Evolutionary conservation across 2,797 vertebrate species (phyloP), one percentile per base, ranked within the genome.

Genomic region (Sphenopsis melanotis): DNA sequence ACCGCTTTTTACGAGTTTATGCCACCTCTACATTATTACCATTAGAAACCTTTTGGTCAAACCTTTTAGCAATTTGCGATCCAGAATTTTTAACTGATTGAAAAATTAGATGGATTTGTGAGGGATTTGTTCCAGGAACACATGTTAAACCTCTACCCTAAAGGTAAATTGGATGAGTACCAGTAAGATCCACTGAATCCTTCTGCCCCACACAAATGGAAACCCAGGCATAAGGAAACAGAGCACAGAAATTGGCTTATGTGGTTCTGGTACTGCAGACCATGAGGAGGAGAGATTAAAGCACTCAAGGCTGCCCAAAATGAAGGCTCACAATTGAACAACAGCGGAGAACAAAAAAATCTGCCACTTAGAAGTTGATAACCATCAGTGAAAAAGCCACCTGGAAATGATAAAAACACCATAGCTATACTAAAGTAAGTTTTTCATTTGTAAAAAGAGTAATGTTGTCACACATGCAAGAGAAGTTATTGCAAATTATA

Each of bases 201-300:
- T 84, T 46, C 24, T 24, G 32, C 14, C 21, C 14, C 30, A 44
- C 21, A 41, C 50, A 49, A 63, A 59, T 4, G 15, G 22, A 87
- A 89, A 59, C 1, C 9, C 17, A 37, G 0, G 2, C 36, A 68
- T 37, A 39, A 37, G 8, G 24, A 42, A 79, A 27, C 12, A 42
- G 5, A 55, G 47, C 69, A 85, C 0, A 0, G 26, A 64, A 90
- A 89, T 4, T 3, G 11, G 53, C 16, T 90, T 36, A 50, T 0
- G 0, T 3, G 9, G 57, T 53, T 79, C 71, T 87, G 32, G 22
- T 41, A 52, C 70, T 26, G 29, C 10, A 30, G 19, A 49, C 20
- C 37, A 34, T 0, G 1, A 60, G 26, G 3, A 79, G 12, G 15
- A 84, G 39, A 74, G 14, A 77, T 60, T 56, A 63, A 4, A 75